These are phyloP conservation scores for Leptestheria dahalacensis DNA, from an alignment of 1,140 invertebrate species.

Conservation along the genomic window DNA sequence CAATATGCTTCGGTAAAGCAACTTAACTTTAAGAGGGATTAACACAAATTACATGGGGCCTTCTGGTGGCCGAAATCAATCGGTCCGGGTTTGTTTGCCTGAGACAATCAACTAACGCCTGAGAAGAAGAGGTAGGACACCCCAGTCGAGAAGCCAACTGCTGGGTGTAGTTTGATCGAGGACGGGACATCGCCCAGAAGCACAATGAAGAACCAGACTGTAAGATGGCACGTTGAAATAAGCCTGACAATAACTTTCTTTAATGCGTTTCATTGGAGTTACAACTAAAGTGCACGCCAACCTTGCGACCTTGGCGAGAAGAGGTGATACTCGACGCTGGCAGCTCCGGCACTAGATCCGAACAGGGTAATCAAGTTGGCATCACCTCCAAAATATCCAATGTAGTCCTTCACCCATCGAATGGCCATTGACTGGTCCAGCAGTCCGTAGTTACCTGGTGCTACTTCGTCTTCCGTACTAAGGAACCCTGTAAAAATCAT, in stretches of 20 bases:
- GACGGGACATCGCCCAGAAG: slow-evolving; percentile 1
- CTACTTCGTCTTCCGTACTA: slow-evolving; percentile 25
- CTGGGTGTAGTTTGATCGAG: no score
- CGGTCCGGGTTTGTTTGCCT: no score
- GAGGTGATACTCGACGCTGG: slow-evolving; percentile 21
- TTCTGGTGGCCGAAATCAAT: no score
- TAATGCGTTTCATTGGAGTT: slow-evolving; percentile 1
- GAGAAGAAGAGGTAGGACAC: no score
- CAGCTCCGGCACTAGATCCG: slow-evolving; percentile 22
- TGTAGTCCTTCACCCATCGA: slow-evolving; percentile 28
- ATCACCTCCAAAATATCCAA: slow-evolving; percentile 16
- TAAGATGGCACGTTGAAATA: slow-evolving; percentile 31
- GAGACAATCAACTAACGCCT: no score
- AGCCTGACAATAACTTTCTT: slow-evolving; percentile 24
- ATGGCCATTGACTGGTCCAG: slow-evolving; percentile 21
- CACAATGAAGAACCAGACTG: slow-evolving; percentile 11
- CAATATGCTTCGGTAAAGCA: neutral
- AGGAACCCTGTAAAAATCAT: slow-evolving; percentile 26
- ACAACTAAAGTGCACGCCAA: slow-evolving; percentile 19
- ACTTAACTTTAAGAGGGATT: slow-evolving; percentile 9
- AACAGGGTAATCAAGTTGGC: slow-evolving; percentile 10
- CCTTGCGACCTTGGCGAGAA: slow-evolving; percentile 12
- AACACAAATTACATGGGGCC: no score
- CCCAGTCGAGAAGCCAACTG: no score
- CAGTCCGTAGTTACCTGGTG: slow-evolving; percentile 32